Conservation (phyloP, 2,888 invertebrate species). For the Pseudococcus longispinus region DNA sequence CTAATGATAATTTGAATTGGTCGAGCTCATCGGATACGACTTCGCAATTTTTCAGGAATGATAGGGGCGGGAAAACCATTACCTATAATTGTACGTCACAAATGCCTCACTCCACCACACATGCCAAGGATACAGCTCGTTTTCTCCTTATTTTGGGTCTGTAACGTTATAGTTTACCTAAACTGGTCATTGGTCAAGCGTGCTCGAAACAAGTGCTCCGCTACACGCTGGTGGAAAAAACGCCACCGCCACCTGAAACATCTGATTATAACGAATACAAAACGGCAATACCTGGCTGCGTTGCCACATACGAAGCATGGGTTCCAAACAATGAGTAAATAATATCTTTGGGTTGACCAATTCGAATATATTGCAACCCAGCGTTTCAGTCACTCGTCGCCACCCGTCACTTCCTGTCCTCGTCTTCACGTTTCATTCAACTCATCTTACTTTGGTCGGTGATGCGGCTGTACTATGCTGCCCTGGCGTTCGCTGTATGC, state of each 20-base stretch:
- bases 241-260: background rate
- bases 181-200: background rate
- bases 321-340: constrained; percentile 2
- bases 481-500: background rate
- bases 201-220: background rate
- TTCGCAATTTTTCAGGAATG: too few species aligned
- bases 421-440: constrained; percentile 45
- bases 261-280: constrained; percentile 12
- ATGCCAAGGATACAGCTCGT: too few species aligned
- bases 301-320: background rate
- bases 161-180: too few species aligned
- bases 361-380: constrained; percentile 22
- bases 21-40: too few species aligned
- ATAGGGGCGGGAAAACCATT: too few species aligned
- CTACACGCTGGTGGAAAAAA: background rate
- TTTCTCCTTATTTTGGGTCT: too few species aligned
- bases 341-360: constrained; percentile 18
- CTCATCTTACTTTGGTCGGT: background rate
- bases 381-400: constrained; percentile 35
- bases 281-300: background rate
- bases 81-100: too few species aligned
- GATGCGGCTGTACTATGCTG: background rate
- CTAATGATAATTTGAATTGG: too few species aligned
- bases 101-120: too few species aligned
- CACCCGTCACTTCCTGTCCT: constrained; percentile 46